Evolutionary conservation across 2,797 vertebrate genomes (phyloP).

Genomic region (Phylloscopus collybita): DNA sequence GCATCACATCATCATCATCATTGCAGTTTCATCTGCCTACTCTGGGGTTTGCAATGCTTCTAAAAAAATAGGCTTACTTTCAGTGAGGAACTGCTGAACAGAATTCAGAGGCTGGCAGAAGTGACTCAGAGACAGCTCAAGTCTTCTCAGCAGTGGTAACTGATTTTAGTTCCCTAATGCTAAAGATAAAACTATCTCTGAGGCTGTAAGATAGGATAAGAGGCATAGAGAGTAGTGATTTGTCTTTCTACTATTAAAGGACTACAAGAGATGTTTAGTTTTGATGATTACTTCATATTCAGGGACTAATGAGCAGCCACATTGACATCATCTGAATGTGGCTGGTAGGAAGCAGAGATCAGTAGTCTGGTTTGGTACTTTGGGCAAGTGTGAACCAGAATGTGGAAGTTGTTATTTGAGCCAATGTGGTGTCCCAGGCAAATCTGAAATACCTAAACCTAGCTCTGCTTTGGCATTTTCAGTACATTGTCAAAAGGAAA

Average conservation of each 20-base stretch:
- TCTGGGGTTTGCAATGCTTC: constrained; percentile 33
- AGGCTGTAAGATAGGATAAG: not conserved
- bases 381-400: not conserved
- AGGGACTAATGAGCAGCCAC: not conserved
- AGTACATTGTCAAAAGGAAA: not conserved
- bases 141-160: constrained; percentile 23
- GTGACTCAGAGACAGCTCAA: constrained; percentile 47
- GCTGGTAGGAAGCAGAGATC: not conserved
- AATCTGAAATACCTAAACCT: not conserved
- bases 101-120: constrained; percentile 51
- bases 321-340: not conserved
- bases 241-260: not conserved
- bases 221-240: not conserved
- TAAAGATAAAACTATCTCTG: constrained; percentile 46
- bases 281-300: not conserved
- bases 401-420: not conserved
- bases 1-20: not conserved
- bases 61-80: constrained; percentile 25
- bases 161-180: constrained; percentile 34
- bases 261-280: not conserved
- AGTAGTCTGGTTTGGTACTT: not conserved
- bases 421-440: not conserved
- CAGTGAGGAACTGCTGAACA: not conserved
- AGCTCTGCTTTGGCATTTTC: not conserved
- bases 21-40: constrained; percentile 44